Base-by-base conservation (phyloP, 2,797 vertebrate genomes). In the Vespertilio murinus region DNA sequence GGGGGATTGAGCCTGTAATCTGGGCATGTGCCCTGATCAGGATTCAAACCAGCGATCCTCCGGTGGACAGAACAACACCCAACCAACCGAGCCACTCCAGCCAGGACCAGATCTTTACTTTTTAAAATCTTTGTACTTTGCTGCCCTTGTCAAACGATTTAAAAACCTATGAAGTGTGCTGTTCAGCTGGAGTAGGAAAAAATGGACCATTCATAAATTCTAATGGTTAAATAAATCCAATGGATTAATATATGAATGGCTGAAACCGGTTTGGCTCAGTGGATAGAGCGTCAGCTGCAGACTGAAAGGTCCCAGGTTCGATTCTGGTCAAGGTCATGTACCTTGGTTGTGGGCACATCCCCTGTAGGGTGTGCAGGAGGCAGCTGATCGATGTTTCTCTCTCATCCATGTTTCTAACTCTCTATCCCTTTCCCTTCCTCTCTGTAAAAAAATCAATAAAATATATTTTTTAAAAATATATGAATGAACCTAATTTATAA, bases 61-160 rank as follows among this genome's bases (percentile, higher is more conserved):
- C 35, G 64, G 17, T 67, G 17, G 3, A 33, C 64, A 18, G 64
- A 33, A 10, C n/a, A 1, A 67, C 8, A 2, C 8, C 8, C 64
- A 35, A 10, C 64, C n/a, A 67, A 67, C 33, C 13, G 33, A 69
- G 33, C 20, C 65, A 65, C 64, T 20, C 64, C 64, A 65, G 64
- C n/a, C n/a, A 35, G n/a, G 64, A 3, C 45, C 33, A 22, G 30
- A 20, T 75, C 73, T 90, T 91, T 95, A 71, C 5, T 69, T 82
- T 91, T 80, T 88, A 40, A 35, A 93, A 81, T 30, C 80, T 89
- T 88, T 81, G 59, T 33, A 33, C 70, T 71, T 83, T 64, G n/a
- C 30, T 84, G 42, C 86, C 86, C 61, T 71, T 52, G 17, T 91
- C 79, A 80, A 88, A 88, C 75, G 82, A 71, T 79, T 92, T 83